Evolutionary conservation across 2,888 invertebrate genomes (phyloP).

Genomic region (Seira ritae): DNA sequence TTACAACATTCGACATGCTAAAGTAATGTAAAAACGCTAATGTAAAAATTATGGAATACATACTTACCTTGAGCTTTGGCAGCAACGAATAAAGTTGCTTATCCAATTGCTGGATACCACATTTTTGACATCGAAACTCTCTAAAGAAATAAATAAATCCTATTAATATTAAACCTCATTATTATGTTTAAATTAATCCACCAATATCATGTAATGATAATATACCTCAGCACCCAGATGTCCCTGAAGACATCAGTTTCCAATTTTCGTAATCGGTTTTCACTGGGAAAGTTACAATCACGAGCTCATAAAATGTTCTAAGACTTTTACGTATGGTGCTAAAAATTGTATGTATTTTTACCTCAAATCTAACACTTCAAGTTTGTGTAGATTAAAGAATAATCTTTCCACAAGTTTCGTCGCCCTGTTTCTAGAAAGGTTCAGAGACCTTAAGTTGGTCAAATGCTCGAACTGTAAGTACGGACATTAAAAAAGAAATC

Average conservation of each 20-base stretch:
- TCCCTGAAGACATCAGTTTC: constrained; percentile 81
- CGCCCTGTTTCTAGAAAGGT: constrained; percentile 83
- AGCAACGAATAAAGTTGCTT: constrained; percentile 87
- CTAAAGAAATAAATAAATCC: too few species aligned
- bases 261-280: constrained; percentile 84
- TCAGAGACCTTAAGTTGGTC: constrained; percentile 82
- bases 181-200: too few species aligned
- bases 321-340: too few species aligned
- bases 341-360: too few species aligned
- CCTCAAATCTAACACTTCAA: constrained; percentile 84
- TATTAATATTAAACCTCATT: too few species aligned
- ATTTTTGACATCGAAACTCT: constrained; percentile 84
- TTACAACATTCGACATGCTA: too few species aligned
- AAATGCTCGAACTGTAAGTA: constrained; percentile 82
- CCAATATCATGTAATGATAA: constrained; percentile 71
- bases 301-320: too few species aligned
- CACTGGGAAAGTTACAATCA: too few species aligned
- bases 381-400: constrained; percentile 83
- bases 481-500: background rate
- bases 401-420: constrained; percentile 83
- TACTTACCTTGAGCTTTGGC: constrained; percentile 81
- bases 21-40: too few species aligned
- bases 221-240: constrained; percentile 79
- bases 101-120: constrained; percentile 85
- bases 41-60: too few species aligned